Evolutionary conservation across 2,113 vertebrate genomes (phyloP).

Genomic region (Corydoras maculifer): DNA sequence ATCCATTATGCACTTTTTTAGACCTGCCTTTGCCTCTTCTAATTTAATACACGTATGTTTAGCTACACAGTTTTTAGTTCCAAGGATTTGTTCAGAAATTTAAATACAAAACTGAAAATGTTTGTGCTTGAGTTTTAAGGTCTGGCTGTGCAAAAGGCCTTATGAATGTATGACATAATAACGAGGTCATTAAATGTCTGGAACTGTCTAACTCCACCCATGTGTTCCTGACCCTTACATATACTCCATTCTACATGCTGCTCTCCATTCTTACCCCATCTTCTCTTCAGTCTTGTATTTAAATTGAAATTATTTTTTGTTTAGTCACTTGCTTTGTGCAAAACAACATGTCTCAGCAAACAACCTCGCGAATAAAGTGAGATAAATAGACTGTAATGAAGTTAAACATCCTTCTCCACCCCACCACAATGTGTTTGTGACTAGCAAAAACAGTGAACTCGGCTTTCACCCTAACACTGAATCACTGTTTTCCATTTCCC

Average conservation of each 20-base stretch:
- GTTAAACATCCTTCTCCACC: background rate
- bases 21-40: no score
- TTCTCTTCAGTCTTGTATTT: background rate
- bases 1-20: no score
- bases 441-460: background rate
- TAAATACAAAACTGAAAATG: background rate
- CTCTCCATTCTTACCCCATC: background rate
- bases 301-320: conserved; percentile 11
- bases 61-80: no score
- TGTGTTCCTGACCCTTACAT: background rate
- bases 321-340: conserved; percentile 1
- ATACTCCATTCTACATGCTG: conserved; percentile 9
- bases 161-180: conserved; percentile 14
- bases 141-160: background rate
- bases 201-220: conserved; percentile 21
- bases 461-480: conserved; percentile 2
- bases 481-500: background rate
- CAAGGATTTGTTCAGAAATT: background rate
- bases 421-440: background rate
- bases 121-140: conserved; percentile 10
- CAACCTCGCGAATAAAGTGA: conserved; percentile 4
- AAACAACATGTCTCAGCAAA: conserved; percentile 10
- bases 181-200: conserved; percentile 2
- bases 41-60: no score
- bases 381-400: background rate